phyloP scores from a whole-genome alignment of 2,888 invertebrate genomes.

The Polyommatus iphigenia region DNA sequence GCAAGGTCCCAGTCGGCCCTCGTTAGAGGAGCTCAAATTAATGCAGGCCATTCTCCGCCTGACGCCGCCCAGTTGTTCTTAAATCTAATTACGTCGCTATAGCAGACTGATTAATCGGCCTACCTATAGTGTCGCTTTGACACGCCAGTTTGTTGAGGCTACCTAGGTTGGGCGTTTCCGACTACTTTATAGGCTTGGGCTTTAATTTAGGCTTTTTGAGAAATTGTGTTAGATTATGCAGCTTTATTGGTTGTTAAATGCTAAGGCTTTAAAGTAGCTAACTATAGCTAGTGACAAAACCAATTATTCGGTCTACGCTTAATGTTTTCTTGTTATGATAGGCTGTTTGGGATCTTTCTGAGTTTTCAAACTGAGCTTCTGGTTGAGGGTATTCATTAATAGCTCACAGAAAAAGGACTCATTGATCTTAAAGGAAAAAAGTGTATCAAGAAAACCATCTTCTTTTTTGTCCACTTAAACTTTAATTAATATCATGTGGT shows the following conservation, averaged over 20 bases:
- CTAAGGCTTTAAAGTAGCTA: not conserved
- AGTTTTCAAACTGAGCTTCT: too few species aligned
- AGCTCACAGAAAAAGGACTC: not conserved
- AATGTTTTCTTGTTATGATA: too few species aligned
- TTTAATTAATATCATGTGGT: not conserved
- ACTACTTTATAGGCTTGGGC: not conserved
- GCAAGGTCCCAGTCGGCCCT: constrained; percentile 70
- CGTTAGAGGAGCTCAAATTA: constrained; percentile 80
- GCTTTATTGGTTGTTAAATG: too few species aligned
- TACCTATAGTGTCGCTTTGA: constrained; percentile 46
- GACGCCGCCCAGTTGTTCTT: constrained; percentile 80
- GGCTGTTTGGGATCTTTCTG: too few species aligned
- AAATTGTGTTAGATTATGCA: not conserved
- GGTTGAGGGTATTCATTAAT: too few species aligned
- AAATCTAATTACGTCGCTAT: constrained; percentile 75
- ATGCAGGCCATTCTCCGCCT: constrained; percentile 77
- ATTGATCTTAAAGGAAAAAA: not conserved
- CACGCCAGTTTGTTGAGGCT: constrained; percentile 44
- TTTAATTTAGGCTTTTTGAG: not conserved
- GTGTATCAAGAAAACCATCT: not conserved
- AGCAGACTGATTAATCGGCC: constrained; percentile 49
- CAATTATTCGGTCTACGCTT: too few species aligned
- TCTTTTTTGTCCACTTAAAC: not conserved
- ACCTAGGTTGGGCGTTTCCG: constrained; percentile 21
- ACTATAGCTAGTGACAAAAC: too few species aligned